phyloP scores from a whole-genome alignment of 2,797 vertebrate species.

The Euphonia xanthogaster region DNA sequence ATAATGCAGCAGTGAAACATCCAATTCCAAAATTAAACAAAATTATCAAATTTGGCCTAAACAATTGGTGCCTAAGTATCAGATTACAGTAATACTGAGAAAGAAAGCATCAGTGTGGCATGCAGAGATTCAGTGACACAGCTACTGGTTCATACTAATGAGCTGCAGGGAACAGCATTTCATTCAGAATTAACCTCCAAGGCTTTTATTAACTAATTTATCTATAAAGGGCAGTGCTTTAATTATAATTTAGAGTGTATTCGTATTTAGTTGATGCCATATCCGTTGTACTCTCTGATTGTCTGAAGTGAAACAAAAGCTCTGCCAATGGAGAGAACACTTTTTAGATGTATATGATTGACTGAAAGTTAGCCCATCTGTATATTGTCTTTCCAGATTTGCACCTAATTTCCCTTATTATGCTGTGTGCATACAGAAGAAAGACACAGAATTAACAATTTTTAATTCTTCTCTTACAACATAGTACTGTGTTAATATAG shows the following conservation, averaged over 20 bases:
- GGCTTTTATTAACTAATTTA: constrained; percentile 6
- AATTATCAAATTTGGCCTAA: constrained; percentile 15
- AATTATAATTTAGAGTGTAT: neutral
- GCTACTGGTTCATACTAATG: neutral
- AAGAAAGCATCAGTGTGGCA: neutral
- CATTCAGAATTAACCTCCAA: constrained; percentile 49
- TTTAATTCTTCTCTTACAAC: neutral
- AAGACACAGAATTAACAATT: neutral
- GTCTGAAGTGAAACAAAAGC: neutral
- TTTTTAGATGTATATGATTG: neutral
- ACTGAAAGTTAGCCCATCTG: neutral
- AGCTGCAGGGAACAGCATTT: constrained; percentile 13
- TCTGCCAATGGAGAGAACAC: neutral
- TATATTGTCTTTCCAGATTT: neutral
- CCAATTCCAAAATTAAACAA: constrained; percentile 33
- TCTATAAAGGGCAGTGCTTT: constrained; percentile 19
- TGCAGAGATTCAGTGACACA: neutral
- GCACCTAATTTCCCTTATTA: neutral
- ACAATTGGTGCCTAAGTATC: neutral
- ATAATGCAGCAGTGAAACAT: neutral
- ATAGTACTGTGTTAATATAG: neutral
- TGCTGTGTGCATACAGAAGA: neutral
- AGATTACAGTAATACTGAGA: neutral
- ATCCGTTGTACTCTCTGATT: neutral
- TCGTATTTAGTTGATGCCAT: neutral